Conservation (phyloP, 1,140 invertebrate species). For the Scaptodrosophila lebanonensis region DNA sequence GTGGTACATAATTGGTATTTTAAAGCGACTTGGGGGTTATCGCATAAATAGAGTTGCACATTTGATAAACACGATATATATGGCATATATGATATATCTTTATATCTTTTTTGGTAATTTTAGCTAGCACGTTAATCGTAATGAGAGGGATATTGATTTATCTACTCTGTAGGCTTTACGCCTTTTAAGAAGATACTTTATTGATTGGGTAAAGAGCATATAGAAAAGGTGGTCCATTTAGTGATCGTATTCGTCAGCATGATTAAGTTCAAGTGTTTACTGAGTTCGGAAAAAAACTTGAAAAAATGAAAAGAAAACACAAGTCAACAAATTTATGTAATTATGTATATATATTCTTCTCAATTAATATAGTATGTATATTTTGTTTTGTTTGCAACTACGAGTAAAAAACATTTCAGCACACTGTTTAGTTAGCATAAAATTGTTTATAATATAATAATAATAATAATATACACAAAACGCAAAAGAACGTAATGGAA, state of each 20-base stretch:
- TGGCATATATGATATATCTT: background rate
- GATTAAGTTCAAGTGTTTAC: constrained; percentile 39
- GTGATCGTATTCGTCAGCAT: constrained; percentile 68
- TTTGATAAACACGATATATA: no score
- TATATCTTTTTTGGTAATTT: constrained; percentile 25
- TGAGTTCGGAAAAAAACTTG: background rate
- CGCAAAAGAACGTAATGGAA: constrained; percentile 54
- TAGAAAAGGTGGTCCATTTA: constrained; percentile 76
- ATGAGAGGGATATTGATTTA: constrained; percentile 50
- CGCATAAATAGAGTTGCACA: no score
- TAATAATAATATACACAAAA: constrained; percentile 63
- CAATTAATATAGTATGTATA: no score
- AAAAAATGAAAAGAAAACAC: constrained; percentile 5
- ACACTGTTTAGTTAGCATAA: constrained; percentile 70
- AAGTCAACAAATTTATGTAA: background rate
- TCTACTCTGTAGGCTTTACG: constrained; percentile 32
- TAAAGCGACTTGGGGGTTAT: no score
- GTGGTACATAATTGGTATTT: constrained; percentile 10
- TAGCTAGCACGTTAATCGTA: constrained; percentile 16
- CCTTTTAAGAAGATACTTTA: constrained; percentile 10
- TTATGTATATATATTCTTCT: constrained; percentile 6
- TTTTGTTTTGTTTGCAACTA: no score
- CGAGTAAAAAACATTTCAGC: constrained; percentile 70
- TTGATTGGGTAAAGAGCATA: constrained; percentile 33
- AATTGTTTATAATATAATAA: constrained; percentile 49